Evolutionary conservation across 2,797 vertebrate species (phyloP).

Genomic region (Glyptemys insculpta): DNA sequence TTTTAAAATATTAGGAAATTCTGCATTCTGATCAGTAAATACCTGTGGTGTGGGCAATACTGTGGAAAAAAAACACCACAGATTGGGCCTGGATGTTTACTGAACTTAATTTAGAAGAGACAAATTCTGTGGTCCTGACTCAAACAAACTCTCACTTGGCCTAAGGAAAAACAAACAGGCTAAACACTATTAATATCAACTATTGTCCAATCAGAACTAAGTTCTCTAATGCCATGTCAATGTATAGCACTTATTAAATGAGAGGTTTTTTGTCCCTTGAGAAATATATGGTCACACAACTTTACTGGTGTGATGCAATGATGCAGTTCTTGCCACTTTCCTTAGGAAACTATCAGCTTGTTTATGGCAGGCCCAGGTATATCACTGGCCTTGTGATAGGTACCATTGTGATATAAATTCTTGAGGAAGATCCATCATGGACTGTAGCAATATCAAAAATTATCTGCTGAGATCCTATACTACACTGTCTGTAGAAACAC

Average conservation of each 20-base stretch:
- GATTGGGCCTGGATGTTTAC: not conserved
- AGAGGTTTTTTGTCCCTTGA: not conserved
- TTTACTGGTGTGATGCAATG: not conserved
- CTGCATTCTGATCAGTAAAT: not conserved
- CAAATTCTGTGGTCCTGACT: slow-evolving; percentile 5
- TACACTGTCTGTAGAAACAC: not conserved
- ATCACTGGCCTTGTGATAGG: not conserved
- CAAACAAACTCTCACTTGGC: not conserved
- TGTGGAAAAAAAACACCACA: not conserved
- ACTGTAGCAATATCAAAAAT: not conserved
- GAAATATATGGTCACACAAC: not conserved
- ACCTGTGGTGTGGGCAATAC: not conserved
- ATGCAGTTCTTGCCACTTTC: not conserved
- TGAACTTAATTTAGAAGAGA: not conserved
- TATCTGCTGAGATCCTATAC: not conserved
- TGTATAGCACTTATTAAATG: not conserved
- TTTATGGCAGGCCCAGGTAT: not conserved
- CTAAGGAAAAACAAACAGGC: too few species aligned
- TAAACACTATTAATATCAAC: not conserved
- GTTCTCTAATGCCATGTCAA: not conserved
- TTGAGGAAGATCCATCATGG: not conserved
- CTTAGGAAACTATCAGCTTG: not conserved
- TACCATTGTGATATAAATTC: not conserved
- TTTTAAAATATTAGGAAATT: slow-evolving; percentile 29
- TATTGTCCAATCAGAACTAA: not conserved